Evolutionary conservation across 2,888 invertebrate species (phyloP), one percentile per base, ranked within the genome.

Genomic region (Schizotus pectinicornis): DNA sequence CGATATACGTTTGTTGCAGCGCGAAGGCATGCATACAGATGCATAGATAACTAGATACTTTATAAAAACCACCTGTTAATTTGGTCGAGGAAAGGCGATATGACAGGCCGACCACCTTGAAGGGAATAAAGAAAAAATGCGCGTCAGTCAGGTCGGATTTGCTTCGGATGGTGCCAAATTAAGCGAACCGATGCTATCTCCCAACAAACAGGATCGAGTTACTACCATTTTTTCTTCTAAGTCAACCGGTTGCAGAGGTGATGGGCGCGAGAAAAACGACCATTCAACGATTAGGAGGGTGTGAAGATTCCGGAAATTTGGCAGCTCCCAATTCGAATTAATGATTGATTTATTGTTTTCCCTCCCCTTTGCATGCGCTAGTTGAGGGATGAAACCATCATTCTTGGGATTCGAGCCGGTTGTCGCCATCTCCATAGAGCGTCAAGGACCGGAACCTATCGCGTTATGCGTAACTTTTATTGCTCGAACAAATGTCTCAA

Each of bases 91-190:
- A 68, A 69, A 72, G 67, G 62, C 63, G 69, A 72, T 68, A 67
- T 63, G 70, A 70, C 69, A 68, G 61, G 58, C 60, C 70, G 72
- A 71, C 72, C 72, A 72, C 72, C 72, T 69, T 68, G 71, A 67
- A 70, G 68, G 55, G 47, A 68, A 64, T 57, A 57, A 58, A 63
- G 55, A 66, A 64, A 60, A 49, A 45, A 56, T 13, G 43, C 34
- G 33, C 22, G 13, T 34, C 47, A 66, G 70, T 70, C 70, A 62
- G 59, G 65, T 69, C 63, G 61, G 61, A 61, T 70, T 67, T 68
- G 54, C 55, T 41, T 67, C 60, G 63, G 63, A 60, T 58, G 61
- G 53, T 65, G 66, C 62, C 69, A 70, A 70, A 70, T 70, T 69
- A 70, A 69, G 57, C 70, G 69, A 39, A 55, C 53, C 53, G 67